These are phyloP conservation scores for Psittacula derbiana DNA, from an alignment of 2,797 vertebrate species.

Conservation along the genomic window DNA sequence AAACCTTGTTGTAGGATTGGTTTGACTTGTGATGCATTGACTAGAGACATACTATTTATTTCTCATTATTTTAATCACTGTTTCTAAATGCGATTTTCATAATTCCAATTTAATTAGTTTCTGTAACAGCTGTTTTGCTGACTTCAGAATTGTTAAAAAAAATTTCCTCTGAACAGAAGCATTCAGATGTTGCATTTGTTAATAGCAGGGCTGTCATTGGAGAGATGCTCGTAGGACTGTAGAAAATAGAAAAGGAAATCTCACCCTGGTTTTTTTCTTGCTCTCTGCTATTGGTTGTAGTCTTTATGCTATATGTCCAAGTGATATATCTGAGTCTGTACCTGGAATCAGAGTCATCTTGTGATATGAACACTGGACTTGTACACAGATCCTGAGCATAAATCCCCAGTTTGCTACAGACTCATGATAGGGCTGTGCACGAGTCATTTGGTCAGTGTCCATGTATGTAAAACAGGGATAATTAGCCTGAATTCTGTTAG, in stretches of 20 bases:
- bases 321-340: not conserved
- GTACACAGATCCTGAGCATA: not conserved
- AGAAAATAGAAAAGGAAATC: conserved; percentile 16
- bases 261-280: not conserved
- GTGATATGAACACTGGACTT: not conserved
- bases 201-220: not conserved
- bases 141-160: not conserved
- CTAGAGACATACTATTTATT: not conserved
- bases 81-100: not conserved
- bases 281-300: not conserved
- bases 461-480: not conserved
- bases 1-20: not conserved
- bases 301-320: not conserved
- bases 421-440: not conserved
- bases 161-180: not conserved
- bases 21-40: not conserved
- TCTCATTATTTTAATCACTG: not conserved
- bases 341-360: not conserved
- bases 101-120: not conserved
- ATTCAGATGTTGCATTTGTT: not conserved
- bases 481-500: not conserved
- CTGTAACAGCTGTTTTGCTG: not conserved
- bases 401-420: not conserved
- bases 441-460: not conserved
- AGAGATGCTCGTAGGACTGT: not conserved